phyloP scores from a whole-genome alignment of 2,113 vertebrate species.

The Raja brachyura region DNA sequence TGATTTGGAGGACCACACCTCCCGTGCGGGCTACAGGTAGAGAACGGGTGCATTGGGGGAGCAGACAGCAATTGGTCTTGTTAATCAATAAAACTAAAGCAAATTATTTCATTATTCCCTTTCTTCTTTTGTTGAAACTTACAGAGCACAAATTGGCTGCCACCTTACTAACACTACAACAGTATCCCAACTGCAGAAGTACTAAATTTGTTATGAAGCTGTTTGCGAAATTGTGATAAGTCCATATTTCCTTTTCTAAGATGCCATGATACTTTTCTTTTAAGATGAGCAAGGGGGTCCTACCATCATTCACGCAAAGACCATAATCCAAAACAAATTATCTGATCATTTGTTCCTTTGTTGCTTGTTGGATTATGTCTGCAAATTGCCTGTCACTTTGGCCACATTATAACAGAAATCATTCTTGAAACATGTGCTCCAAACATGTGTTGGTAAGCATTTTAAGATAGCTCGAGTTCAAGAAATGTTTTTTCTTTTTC shows the following conservation, averaged over 20 bases:
- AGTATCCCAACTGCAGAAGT: too few species aligned
- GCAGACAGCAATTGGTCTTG: too few species aligned
- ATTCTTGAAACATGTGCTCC: neutral
- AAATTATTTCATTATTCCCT: too few species aligned
- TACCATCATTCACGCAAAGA: neutral
- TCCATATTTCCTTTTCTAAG: neutral
- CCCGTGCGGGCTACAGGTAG: too few species aligned
- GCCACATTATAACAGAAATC: neutral
- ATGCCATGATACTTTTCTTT: neutral
- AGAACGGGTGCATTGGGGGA: too few species aligned
- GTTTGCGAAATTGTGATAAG: too few species aligned
- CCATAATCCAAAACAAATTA: neutral
- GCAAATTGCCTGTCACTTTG: neutral
- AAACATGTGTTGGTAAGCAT: neutral
- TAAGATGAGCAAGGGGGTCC: neutral
- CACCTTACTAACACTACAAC: too few species aligned
- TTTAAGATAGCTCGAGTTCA: neutral
- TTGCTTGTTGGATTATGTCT: neutral
- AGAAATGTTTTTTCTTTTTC: neutral
- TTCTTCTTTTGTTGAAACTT: too few species aligned
- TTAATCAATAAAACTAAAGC: too few species aligned
- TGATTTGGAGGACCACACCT: too few species aligned
- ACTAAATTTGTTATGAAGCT: too few species aligned
- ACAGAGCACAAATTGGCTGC: too few species aligned
- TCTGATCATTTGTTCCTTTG: neutral